phyloP scores from a whole-genome alignment of 2,888 invertebrate species.

The Alloscopus bannaensis region DNA sequence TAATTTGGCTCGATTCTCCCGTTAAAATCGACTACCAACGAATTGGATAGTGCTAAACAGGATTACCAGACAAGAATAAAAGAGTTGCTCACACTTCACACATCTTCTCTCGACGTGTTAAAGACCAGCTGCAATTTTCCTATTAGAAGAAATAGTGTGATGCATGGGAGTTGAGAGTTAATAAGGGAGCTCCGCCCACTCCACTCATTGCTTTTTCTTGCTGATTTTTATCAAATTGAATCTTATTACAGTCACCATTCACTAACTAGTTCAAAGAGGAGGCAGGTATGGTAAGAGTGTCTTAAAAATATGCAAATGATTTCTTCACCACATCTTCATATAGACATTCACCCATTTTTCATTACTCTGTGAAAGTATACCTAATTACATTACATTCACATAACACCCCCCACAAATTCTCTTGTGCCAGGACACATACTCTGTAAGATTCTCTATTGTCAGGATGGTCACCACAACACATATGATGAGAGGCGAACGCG shows the following conservation, averaged over 20 bases:
- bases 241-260: slow-evolving; percentile 51
- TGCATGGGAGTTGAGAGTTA: slow-evolving; percentile 61
- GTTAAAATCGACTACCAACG: slow-evolving; percentile 40
- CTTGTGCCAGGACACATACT: too few relatives aligned
- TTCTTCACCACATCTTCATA: slow-evolving; percentile 10
- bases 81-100: slow-evolving; percentile 48
- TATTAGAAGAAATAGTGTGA: slow-evolving; percentile 63
- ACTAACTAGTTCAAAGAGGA: slow-evolving; percentile 58
- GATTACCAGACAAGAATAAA: slow-evolving; percentile 44
- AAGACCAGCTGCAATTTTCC: slow-evolving; percentile 64
- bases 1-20: slow-evolving; percentile 50
- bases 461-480: too few relatives aligned
- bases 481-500: slow-evolving; percentile 48
- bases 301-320: slow-evolving; percentile 33
- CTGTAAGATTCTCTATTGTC: too few relatives aligned
- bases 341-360: slow-evolving; percentile 39
- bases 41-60: slow-evolving; percentile 55
- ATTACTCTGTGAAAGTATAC: too few relatives aligned
- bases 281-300: too few relatives aligned
- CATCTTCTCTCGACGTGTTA: slow-evolving; percentile 30
- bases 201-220: slow-evolving; percentile 49
- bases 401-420: too few relatives aligned
- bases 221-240: slow-evolving; percentile 62
- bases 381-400: slow-evolving; percentile 32
- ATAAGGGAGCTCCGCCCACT: slow-evolving; percentile 58